These are phyloP conservation scores for Zaprionus camerounensis DNA, from an alignment of 1,140 invertebrate species.

Conservation along the genomic window DNA sequence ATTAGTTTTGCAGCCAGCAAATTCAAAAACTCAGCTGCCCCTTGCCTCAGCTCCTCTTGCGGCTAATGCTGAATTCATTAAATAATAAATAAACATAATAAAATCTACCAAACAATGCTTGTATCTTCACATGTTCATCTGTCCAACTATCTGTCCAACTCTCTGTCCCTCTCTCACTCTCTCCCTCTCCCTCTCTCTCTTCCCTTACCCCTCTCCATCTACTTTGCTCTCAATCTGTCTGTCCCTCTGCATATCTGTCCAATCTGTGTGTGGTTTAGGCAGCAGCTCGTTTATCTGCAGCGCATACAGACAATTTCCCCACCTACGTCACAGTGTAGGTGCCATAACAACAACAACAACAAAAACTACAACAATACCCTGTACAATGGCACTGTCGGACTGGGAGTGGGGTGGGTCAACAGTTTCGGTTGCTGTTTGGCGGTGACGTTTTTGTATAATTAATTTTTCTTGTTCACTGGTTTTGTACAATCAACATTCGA, in stretches of 20 bases:
- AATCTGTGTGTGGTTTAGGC: constrained; percentile 57
- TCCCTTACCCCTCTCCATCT: background rate
- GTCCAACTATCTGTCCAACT: constrained; percentile 15
- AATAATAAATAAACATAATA: constrained; percentile 79
- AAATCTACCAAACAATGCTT: constrained; percentile 55
- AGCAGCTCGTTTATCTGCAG: constrained; percentile 67
- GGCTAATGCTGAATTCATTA: constrained; percentile 65
- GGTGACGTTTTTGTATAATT: constrained; percentile 83
- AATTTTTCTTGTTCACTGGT: constrained; percentile 83
- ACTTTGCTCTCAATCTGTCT: constrained; percentile 38
- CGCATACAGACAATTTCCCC: constrained; percentile 34
- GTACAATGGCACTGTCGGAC: background rate
- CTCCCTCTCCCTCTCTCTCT: background rate
- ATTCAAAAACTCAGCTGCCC: background rate
- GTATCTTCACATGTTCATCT: constrained; percentile 47
- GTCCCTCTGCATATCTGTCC: constrained; percentile 14
- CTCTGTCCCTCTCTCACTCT: background rate
- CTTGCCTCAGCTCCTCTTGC: background rate
- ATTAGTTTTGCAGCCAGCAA: constrained; percentile 55
- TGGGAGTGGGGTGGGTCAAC: constrained; percentile 60
- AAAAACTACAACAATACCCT: constrained; percentile 41
- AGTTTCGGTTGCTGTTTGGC: constrained; percentile 79
- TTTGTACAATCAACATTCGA: constrained; percentile 82
- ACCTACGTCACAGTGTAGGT: constrained; percentile 40
- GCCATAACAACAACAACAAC: constrained; percentile 38